Conservation (phyloP, 2,113 vertebrate genomes). For the Ailurus styani region DNA sequence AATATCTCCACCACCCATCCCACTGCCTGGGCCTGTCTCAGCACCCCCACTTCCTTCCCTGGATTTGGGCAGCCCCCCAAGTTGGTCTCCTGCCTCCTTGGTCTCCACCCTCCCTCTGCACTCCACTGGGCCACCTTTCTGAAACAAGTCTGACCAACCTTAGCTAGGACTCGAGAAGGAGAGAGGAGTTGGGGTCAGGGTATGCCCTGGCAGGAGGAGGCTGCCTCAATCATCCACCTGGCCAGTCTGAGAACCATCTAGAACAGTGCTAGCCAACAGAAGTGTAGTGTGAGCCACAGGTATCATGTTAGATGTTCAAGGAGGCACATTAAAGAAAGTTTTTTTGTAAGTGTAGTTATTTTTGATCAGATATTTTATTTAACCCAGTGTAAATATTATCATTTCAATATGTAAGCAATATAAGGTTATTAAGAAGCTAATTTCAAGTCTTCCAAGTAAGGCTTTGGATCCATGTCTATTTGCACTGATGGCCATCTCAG, state of each 20-base stretch:
- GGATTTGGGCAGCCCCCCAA: too few relatives aligned
- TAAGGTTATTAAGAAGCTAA: neutral
- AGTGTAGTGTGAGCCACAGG: neutral
- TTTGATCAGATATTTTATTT: neutral
- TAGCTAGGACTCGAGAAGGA: neutral
- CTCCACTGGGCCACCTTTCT: neutral
- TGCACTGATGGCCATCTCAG: rapidly evolving
- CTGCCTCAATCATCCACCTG: neutral
- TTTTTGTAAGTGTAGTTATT: neutral
- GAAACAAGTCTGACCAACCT: neutral
- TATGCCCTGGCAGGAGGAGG: neutral
- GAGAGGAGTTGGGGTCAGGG: neutral
- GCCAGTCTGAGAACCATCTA: neutral
- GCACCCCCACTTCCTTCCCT: neutral
- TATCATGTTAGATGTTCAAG: neutral
- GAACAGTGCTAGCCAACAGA: neutral
- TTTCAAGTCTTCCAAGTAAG: neutral
- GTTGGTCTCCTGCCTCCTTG: neutral
- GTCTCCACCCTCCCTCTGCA: neutral
- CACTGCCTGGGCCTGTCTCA: neutral
- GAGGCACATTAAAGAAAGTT: neutral
- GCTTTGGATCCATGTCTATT: neutral
- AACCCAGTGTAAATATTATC: neutral
- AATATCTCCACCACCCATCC: too few relatives aligned
- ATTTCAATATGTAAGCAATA: neutral